These are phyloP conservation scores for Hyla sarda DNA, from an alignment of 2,113 vertebrate species.

Conservation along the genomic window DNA sequence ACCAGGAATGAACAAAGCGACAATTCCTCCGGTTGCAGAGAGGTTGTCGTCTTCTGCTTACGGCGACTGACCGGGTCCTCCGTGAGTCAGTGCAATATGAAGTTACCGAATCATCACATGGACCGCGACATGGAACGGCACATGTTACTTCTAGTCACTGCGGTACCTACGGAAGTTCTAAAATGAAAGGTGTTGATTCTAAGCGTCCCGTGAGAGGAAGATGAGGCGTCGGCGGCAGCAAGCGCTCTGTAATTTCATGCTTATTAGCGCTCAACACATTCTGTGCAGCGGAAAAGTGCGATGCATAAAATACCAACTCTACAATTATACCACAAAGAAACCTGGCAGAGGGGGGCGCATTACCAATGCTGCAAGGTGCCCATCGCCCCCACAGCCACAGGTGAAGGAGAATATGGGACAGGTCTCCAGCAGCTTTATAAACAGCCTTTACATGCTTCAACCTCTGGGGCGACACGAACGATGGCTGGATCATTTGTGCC, in stretches of 20 bases:
- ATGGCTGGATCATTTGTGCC: too few species aligned
- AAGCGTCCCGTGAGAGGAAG: background rate
- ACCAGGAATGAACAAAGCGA: too few species aligned
- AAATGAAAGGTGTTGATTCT: background rate
- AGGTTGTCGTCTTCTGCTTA: too few species aligned
- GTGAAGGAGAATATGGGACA: background rate
- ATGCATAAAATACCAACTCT: background rate
- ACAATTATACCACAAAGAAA: constrained; percentile 1
- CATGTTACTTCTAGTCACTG: background rate
- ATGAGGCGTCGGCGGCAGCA: background rate
- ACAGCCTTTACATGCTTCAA: too few species aligned
- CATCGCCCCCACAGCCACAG: background rate
- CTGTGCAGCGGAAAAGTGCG: background rate
- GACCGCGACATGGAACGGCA: background rate
- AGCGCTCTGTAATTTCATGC: background rate
- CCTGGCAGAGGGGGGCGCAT: background rate
- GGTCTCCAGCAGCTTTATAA: too few species aligned
- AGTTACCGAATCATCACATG: background rate
- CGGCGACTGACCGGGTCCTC: too few species aligned
- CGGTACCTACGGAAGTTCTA: background rate
- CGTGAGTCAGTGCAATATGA: background rate
- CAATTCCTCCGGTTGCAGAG: too few species aligned
- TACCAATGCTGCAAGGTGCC: background rate
- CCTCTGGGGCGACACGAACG: too few species aligned
- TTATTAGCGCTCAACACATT: background rate